phyloP scores from a whole-genome alignment of 2,113 vertebrate species.

The Eulacestoma nigropectus region DNA sequence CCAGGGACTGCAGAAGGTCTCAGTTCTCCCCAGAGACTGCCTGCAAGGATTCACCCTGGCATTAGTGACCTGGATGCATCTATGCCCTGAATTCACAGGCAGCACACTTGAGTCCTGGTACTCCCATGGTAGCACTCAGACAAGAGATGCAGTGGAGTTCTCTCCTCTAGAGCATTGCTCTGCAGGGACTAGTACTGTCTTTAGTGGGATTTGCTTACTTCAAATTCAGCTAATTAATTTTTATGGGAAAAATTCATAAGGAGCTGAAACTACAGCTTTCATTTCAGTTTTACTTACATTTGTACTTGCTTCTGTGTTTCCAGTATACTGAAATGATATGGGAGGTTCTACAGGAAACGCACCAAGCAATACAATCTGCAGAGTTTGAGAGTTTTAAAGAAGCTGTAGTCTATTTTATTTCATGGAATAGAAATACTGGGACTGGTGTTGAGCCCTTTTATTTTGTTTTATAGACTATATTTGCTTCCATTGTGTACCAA shows the following conservation, averaged over 20 bases:
- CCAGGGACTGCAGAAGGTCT: background rate
- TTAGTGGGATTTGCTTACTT: conserved; percentile 1
- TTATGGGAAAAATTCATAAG: background rate
- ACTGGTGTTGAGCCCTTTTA: background rate
- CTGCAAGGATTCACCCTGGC: background rate
- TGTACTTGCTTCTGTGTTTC: background rate
- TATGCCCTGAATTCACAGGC: fast-evolving
- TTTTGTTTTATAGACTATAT: background rate
- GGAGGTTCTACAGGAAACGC: background rate
- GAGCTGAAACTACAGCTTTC: background rate
- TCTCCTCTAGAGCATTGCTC: background rate
- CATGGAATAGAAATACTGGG: background rate
- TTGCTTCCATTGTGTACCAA: background rate
- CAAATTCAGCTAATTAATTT: conserved; percentile 34
- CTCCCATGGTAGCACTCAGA: background rate
- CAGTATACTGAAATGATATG: background rate
- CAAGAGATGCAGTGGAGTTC: background rate
- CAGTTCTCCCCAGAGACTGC: background rate
- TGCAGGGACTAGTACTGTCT: background rate
- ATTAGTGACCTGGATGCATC: background rate
- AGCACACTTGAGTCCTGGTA: background rate
- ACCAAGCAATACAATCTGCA: background rate
- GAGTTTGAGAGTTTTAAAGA: background rate
- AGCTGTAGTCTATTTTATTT: background rate
- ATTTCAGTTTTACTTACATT: background rate